A percentile compares a stretch with the other conserved stretches of the same genome.
These are phyloP conservation scores for Drosophila pseudoobscura DNA, from an alignment of 1,140 invertebrate genomes.

Conservation along the genomic window DNA sequence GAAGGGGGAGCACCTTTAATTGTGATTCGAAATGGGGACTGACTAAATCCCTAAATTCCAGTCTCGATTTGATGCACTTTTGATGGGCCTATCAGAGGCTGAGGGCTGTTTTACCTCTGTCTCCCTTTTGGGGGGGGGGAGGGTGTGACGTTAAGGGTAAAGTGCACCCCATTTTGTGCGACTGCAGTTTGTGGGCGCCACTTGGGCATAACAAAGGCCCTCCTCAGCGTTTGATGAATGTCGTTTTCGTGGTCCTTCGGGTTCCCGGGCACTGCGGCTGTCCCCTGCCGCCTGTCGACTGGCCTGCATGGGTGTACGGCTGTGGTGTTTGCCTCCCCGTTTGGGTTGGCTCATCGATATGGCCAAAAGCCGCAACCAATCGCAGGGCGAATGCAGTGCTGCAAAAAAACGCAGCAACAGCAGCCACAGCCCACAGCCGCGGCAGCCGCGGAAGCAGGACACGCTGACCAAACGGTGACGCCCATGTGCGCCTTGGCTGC, in stretches of 20 bases:
- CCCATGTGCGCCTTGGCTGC: conserved; percentile 51
- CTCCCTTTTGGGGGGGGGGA: not conserved
- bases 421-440: not conserved
- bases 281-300: conserved; percentile 7
- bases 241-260: conserved; percentile 6
- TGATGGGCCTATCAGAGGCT: conserved; percentile 24
- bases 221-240: conserved; percentile 42
- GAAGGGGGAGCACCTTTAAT: conserved; percentile 16
- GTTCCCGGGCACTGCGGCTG: not conserved
- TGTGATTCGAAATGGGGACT: not conserved
- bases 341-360: conserved; percentile 57
- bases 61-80: too few species aligned
- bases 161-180: conserved; percentile 32
- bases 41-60: not conserved
- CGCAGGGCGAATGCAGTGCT: conserved; percentile 70
- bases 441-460: conserved; percentile 21
- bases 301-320: conserved; percentile 4
- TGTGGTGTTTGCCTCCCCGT: not conserved
- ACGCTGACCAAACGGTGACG: conserved; percentile 62
- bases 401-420: conserved; percentile 73
- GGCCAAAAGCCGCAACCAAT: conserved; percentile 65
- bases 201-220: conserved; percentile 30
- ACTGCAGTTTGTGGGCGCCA: conserved; percentile 20
- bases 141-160: conserved; percentile 16
- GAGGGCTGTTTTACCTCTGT: not conserved